Conservation (phyloP, 2,113 vertebrate genomes). For the Thalassarche chlororhynchos region DNA sequence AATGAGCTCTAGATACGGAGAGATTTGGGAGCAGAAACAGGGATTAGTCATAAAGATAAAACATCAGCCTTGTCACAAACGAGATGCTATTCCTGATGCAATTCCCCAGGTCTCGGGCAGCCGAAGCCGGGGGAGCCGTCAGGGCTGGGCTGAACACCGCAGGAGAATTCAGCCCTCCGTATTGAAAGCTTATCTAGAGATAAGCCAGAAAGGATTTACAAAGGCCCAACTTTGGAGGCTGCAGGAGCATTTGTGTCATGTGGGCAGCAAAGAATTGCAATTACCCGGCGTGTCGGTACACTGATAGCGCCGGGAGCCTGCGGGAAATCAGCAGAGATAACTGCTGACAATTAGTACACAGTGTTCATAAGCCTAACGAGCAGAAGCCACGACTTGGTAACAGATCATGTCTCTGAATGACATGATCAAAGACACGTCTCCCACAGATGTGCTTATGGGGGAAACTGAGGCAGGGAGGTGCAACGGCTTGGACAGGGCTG, state of each 20-base stretch:
- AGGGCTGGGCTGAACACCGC: background rate
- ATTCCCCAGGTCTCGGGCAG: background rate
- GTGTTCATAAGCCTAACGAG: fast-evolving
- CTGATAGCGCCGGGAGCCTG: background rate
- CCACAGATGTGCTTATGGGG: fast-evolving
- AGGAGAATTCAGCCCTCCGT: background rate
- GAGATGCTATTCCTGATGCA: constrained; percentile 6
- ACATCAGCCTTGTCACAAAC: background rate
- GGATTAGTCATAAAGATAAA: constrained; percentile 47
- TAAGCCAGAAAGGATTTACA: background rate
- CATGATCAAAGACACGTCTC: fast-evolving
- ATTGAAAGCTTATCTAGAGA: background rate
- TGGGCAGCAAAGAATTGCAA: background rate
- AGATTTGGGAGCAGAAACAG: background rate
- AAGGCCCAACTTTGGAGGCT: background rate
- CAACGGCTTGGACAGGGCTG: background rate
- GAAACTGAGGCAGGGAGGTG: background rate
- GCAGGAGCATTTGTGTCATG: background rate
- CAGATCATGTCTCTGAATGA: background rate
- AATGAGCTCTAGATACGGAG: background rate
- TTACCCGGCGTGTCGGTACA: fast-evolving
- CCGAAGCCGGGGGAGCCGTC: background rate
- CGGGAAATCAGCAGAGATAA: background rate
- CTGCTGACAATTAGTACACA: background rate
- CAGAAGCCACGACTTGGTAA: background rate